Base-by-base conservation (phyloP, 2,888 invertebrate species). In the Microctonus brassicae region DNA sequence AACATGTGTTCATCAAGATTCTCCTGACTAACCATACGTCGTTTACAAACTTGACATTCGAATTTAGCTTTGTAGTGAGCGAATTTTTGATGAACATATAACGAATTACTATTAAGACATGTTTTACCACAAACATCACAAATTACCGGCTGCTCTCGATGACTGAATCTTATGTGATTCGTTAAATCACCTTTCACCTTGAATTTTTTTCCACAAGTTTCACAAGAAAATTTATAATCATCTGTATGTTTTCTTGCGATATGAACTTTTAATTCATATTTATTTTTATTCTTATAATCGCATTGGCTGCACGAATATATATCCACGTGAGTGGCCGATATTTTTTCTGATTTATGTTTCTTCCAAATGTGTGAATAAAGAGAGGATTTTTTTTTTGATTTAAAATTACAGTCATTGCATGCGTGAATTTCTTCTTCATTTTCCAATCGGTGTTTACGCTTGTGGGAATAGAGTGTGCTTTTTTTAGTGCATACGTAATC, bases 1-100 rank as follows among this genome's bases (percentile, higher is more conserved):
- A 87, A 69, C 78, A 87, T 82, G 66, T 87, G 87, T 63, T 87
- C 87, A 69, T 88, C 87, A 10, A 89, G 83, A 47, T 89, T 89
- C 66, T 88, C 88, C 57, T 89, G 88, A 2, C 85, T 88, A 20
- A 89, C 89, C 82, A 88, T 84, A 1, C 87, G 78, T 20, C 87
- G 72, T 47, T 87, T 87, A 65, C 87, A 87, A 0, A 87, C 74
- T 26, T 82, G 81, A 36, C 87, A 87, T 73, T 87, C 86, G 72
- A 81, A 87, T 68, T 87, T 84, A 0, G 87, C 85, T 63, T 87
- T 87, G 75, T 86, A 87, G 29, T 86, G 86, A 1, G 86, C 86
- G 34, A 85, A 86, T 64, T 86, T 86, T 72, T 85, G 86, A 69
- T 86, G 86, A 2, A 87, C 85, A 66, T 85, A 85, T 6, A 86